Base-by-base conservation (phyloP, 2,888 invertebrate genomes). In the Agrypnus murinus region DNA sequence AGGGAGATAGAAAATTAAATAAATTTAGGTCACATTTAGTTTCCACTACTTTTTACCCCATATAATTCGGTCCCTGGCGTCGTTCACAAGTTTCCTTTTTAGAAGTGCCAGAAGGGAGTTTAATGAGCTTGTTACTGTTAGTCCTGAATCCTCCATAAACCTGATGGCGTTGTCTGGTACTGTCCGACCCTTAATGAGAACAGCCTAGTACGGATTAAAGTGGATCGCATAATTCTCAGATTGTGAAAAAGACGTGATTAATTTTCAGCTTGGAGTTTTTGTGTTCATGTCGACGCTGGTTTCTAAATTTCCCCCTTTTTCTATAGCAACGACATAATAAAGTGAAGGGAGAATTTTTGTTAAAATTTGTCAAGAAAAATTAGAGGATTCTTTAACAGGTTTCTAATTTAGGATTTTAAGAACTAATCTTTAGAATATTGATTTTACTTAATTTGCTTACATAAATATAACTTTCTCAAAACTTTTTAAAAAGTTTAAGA, bases 81-180 rank as follows among this genome's bases (percentile, higher is more conserved):
- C 12, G 36, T 25, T 25, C 25, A 25, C 25, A 55, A 55, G 36
- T 36, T 55, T 55, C 53, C 32, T 36, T 34, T 36, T 34, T 17
- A 14, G 12, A 55, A 34, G 34, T 53, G 34, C 32, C 25, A 36
- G 8, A 15, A 14, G 12, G 55, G 10, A 36, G 17, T 55, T 55
- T 55, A 55, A 55, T 55, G 55, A 55, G 55, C 55, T 55, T 55
- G 55, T 55, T 55, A 55, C 55, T 36, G 55, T 36, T 55, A 15
- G 55, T 55, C 55, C 25, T 55, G 2, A 15, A 15, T n/a, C 48
- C 48, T 5, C 12, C 17, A 55, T 32, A 36, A 53, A 31, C 53
- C 14, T 53, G 32, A 53, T 53, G 53, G 32, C 55, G 36, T 55
- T 55, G 55, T 36, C 55, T 55, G 55, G 34, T 55, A 55, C 15